Evolutionary conservation across 2,888 invertebrate species (phyloP), one percentile per base, ranked within the genome.

Genomic region (Phyllotreta cruciferae): DNA sequence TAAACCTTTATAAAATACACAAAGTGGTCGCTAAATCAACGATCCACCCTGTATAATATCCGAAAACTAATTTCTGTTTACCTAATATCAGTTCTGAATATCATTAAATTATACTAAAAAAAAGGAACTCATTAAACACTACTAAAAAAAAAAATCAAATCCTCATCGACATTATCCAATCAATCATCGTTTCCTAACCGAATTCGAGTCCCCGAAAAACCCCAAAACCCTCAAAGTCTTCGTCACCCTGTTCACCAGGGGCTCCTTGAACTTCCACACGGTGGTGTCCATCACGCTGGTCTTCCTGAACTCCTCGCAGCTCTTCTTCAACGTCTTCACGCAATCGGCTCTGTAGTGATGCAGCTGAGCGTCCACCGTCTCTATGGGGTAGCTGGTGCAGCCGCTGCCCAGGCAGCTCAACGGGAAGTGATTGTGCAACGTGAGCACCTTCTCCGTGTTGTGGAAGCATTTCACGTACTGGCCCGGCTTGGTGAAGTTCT

Each of bases 341-440:
- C 96, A 96, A 82, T 95, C 95, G 35, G 93, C 93, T 64, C 96
- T 87, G 83, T 96, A 97, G 82, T 97, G 97, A 80, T 97, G 94
- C 75, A 97, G 84, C 70, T 96, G 92, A 11, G 96, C 96, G 76
- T 91, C 89, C 39, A 84, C 84, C 24, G 91, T 91, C 70, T 92
- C 90, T 70, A 96, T 88, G 60, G 93, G 87, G 82, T 90, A 94
- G 49, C 93, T 92, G 56, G 92, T 92, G 81, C 94, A 95, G 4
- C 75, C 73, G 53, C 91, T 91, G 49, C 93, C 92, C 41, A 95
- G 82, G 77, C 95, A 96, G 63, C 93, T 92, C 71, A 96, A 82
- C 39, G 96, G 95, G 79, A 94, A 95, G 81, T 96, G 96, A 82
- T 96, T 96, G 84, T 96, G 96, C 68, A 96, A 84, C 38, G 93